These are phyloP conservation scores for Avahi laniger DNA, from an alignment of 2,797 vertebrate genomes.

Conservation along the genomic window DNA sequence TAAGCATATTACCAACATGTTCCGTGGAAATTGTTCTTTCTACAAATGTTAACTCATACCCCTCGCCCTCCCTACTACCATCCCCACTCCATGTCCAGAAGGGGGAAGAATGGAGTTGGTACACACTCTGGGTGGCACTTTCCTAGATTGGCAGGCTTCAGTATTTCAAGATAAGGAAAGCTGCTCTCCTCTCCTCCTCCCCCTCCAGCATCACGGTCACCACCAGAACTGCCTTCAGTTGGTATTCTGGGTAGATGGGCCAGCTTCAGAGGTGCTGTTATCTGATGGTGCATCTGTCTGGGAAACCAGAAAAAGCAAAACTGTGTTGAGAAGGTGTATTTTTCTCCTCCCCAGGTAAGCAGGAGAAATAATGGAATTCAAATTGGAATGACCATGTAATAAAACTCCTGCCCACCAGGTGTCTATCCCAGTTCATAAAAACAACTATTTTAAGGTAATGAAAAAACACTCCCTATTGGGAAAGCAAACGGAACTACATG, in stretches of 20 bases:
- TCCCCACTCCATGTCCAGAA: neutral
- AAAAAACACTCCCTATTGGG: constrained; percentile 65
- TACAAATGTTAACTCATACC: neutral
- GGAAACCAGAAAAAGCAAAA: constrained; percentile 54
- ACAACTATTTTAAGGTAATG: constrained; percentile 72
- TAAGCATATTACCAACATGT: neutral
- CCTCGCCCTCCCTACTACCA: neutral
- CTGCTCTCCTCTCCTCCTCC: neutral
- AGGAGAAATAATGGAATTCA: constrained; percentile 70
- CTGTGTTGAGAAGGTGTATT: constrained; percentile 43
- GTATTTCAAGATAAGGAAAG: neutral
- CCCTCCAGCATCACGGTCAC: neutral
- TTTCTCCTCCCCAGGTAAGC: constrained; percentile 64
- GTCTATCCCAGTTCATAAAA: constrained; percentile 72
- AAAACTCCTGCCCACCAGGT: constrained; percentile 70
- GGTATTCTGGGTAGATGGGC: constrained; percentile 40
- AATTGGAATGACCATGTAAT: constrained; percentile 62
- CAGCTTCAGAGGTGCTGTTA: constrained; percentile 30
- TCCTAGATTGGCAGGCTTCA: neutral
- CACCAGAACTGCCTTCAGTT: neutral
- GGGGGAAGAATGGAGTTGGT: neutral
- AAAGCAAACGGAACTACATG: constrained; percentile 60
- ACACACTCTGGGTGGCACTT: neutral
- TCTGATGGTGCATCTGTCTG: constrained; percentile 33
- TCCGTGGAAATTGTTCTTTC: neutral